Base-by-base conservation (phyloP, 2,113 vertebrate genomes). In the Microtus pennsylvanicus region DNA sequence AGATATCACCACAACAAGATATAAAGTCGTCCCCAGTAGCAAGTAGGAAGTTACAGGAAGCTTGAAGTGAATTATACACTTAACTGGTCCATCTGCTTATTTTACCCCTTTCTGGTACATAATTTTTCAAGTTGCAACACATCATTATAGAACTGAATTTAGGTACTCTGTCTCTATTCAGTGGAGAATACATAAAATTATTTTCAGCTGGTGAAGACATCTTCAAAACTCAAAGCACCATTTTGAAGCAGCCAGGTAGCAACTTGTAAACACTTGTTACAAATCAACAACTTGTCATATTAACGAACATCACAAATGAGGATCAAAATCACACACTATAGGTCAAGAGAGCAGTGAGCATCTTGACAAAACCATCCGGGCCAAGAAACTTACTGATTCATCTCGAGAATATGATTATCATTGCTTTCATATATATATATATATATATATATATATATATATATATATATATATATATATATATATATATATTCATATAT, bases 261-360 rank as follows among this genome's bases (percentile, higher is more conserved):
- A 96, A 96, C 96, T 97, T 98, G 94, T 89, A 94, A 97, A 97
- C 97, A 95, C 96, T 91, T 63, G 77, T 96, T 82, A 95, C 95
- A 97, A 94, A 97, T 97, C 94, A 96, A 90, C 97, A 97, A 95
- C 97, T 98, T 96, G 98, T 98, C 98, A 97, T 96, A 95, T 91
- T 94, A 98, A 93, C 92, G 96, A 97, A 72, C 98, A 97, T 97
- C 98, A 95, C 76, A 96, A 75, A 89, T 77, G 7, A 92, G n/a
- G 26, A 95, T 91, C 77, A 95, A 95, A 97, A 96, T 69, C 52
- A 96, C 81, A 63, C 45, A 7, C 45, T 35, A 74, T 94, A 96
- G 97, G 95, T 97, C 98, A 98, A 98, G 98, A 96, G 35, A 95
- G 92, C 89, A 91, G 89, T 81, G 98, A 97, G 85, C 97, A 97